phyloP scores from a whole-genome alignment of 2,888 invertebrate genomes.

The Tachina fera region DNA sequence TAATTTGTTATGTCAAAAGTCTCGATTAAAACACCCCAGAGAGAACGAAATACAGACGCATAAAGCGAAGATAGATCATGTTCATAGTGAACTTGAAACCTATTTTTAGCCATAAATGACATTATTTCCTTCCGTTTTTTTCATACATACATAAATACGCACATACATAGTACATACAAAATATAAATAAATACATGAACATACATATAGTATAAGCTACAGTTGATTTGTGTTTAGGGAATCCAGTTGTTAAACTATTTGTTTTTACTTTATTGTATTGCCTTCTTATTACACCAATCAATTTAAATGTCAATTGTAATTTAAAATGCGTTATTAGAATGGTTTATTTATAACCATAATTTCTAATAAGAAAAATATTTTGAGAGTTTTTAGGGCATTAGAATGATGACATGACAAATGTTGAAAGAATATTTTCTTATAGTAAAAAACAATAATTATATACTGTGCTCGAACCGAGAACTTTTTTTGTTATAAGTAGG shows the following conservation, averaged over 20 bases:
- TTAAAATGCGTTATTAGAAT: conserved; percentile 20
- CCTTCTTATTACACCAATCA: conserved; percentile 22
- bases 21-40: conserved; percentile 49
- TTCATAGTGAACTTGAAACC: conserved; percentile 62
- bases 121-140: conserved; percentile 63
- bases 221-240: conserved; percentile 40
- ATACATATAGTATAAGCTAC: too few species aligned
- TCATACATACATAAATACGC: too few species aligned
- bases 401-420: neutral
- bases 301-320: conserved; percentile 64
- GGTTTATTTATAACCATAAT: neutral
- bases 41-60: conserved; percentile 1
- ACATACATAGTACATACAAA: too few species aligned
- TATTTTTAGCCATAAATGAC: conserved; percentile 52
- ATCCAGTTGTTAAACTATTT: conserved; percentile 54
- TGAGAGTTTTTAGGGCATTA: neutral
- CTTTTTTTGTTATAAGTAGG: too few species aligned
- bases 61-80: conserved; percentile 43
- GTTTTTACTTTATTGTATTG: conserved; percentile 2
- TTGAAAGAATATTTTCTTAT: too few species aligned
- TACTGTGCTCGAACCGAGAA: too few species aligned
- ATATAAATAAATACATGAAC: too few species aligned
- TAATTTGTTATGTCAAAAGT: neutral
- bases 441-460: too few species aligned
- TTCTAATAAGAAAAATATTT: neutral